Evolutionary conservation across 1,140 invertebrate species (phyloP).

Genomic region (Conus ventricosus): DNA sequence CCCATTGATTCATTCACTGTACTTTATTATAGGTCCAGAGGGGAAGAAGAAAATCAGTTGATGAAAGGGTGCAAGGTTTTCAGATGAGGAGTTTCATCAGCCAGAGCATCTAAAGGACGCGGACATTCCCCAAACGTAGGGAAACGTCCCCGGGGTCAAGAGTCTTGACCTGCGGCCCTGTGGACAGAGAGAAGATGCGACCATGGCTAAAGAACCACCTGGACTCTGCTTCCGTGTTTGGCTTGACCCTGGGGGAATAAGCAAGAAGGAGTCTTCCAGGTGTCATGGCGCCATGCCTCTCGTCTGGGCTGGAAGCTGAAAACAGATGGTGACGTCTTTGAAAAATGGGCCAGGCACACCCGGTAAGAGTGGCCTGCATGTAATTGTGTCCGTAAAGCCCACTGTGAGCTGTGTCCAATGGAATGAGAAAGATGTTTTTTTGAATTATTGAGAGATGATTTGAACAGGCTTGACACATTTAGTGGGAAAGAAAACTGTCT

Average conservation of each 20-base stretch:
- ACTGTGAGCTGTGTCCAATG: no score
- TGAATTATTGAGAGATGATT: no score
- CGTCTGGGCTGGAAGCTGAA: constrained; percentile 59
- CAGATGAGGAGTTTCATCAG: background rate
- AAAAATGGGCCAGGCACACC: constrained; percentile 66
- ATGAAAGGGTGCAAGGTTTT: background rate
- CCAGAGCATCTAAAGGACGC: background rate
- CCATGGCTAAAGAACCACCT: constrained; percentile 60
- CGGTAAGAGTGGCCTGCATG: constrained; percentile 41
- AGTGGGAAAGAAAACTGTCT: no score
- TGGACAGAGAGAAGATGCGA: constrained; percentile 60
- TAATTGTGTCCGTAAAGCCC: no score
- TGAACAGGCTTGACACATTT: no score
- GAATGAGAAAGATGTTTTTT: no score
- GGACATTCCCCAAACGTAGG: background rate
- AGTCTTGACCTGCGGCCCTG: constrained; percentile 38
- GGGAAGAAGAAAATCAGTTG: no score
- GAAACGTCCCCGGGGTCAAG: background rate
- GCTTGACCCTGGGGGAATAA: constrained; percentile 61
- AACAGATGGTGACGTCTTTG: constrained; percentile 66
- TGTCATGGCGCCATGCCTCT: constrained; percentile 69
- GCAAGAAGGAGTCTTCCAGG: constrained; percentile 55
- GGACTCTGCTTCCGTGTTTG: constrained; percentile 51
- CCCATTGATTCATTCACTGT: no score
- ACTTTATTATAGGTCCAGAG: no score